phyloP scores from a whole-genome alignment of 2,888 invertebrate species.

The Heliothis peltigera region DNA sequence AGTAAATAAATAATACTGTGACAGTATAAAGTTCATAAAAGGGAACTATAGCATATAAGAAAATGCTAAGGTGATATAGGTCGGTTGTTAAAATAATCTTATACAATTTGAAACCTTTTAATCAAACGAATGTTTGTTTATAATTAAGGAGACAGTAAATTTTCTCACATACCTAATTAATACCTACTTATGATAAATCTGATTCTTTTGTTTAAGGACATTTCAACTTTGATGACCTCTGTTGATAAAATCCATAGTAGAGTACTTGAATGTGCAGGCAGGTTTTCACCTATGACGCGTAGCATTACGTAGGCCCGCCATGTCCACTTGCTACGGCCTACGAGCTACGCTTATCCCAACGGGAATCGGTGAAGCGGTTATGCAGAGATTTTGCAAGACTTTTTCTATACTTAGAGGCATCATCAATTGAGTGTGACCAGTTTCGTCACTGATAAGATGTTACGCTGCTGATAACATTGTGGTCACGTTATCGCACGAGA shows the following conservation, averaged over 20 bases:
- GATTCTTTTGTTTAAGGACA: background rate
- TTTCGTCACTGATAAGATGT: conserved; percentile 35
- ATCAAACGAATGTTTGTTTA: background rate
- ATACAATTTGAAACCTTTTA: background rate
- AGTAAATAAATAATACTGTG: conserved; percentile 29
- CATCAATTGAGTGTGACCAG: background rate
- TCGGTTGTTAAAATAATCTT: background rate
- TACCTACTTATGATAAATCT: background rate
- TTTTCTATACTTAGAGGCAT: background rate
- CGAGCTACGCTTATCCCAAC: conserved; percentile 26
- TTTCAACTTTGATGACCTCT: background rate
- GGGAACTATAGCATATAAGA: background rate
- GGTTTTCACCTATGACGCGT: conserved; percentile 40
- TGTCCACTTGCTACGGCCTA: conserved; percentile 23
- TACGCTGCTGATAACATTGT: conserved; percentile 33
- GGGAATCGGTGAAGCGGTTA: conserved; percentile 13
- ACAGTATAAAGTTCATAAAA: conserved; percentile 8
- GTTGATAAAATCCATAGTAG: conserved; percentile 2
- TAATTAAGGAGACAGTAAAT: background rate
- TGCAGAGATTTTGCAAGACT: background rate
- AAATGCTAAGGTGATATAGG: conserved; percentile 1
- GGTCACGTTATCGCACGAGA: conserved; percentile 43
- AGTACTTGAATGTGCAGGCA: background rate
- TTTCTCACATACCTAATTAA: background rate
- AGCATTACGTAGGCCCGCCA: conserved; percentile 17